Percentiles rank a stretch among this genome's conserved stretches.
These are phyloP conservation scores for Digitonthophagus gazella DNA, from an alignment of 2,888 invertebrate species.

Conservation along the genomic window DNA sequence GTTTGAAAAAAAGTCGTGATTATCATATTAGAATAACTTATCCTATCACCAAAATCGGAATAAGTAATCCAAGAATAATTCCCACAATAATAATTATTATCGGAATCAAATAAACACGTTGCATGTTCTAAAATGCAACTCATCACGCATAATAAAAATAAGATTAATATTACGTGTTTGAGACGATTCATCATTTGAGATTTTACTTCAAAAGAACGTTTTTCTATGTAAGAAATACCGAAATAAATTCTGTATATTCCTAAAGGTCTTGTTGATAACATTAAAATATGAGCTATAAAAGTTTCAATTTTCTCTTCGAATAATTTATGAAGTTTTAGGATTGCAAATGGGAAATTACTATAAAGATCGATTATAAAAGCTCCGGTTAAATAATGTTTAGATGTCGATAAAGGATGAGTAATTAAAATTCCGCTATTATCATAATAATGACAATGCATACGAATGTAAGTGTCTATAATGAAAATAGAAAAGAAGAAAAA, in stretches of 20 bases:
- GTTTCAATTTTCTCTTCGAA: slow-evolving; percentile 9
- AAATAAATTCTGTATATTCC: slow-evolving; percentile 21
- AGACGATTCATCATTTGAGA: slow-evolving; percentile 12
- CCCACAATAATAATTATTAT: slow-evolving; percentile 5
- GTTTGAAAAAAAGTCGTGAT: slow-evolving; percentile 16
- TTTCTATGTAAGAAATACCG: slow-evolving; percentile 19
- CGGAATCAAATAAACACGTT: slow-evolving; percentile 8
- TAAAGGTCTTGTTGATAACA: slow-evolving; percentile 20
- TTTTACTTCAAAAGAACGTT: slow-evolving; percentile 16
- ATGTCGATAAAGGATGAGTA: slow-evolving; percentile 33
- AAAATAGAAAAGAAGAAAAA: slow-evolving; percentile 4
- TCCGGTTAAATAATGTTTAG: slow-evolving; percentile 32
- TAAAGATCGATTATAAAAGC: slow-evolving; percentile 27
- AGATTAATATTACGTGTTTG: slow-evolving; percentile 19
- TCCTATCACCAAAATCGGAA: slow-evolving; percentile 11
- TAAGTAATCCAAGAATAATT: slow-evolving; percentile 16
- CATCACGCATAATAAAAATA: slow-evolving; percentile 14
- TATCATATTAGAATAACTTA: background rate
- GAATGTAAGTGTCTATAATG: slow-evolving; percentile 27
- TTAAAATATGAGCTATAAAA: background rate
- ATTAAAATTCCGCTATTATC: slow-evolving; percentile 34
- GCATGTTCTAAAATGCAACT: slow-evolving; percentile 17
- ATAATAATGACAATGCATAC: slow-evolving; percentile 36
- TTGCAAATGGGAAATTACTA: slow-evolving; percentile 16
- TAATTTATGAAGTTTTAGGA: slow-evolving; percentile 14